A percentile compares a stretch with the other conserved stretches of the same genome.
Conservation (phyloP, 2,888 invertebrate genomes). For the Apamea monoglypha region DNA sequence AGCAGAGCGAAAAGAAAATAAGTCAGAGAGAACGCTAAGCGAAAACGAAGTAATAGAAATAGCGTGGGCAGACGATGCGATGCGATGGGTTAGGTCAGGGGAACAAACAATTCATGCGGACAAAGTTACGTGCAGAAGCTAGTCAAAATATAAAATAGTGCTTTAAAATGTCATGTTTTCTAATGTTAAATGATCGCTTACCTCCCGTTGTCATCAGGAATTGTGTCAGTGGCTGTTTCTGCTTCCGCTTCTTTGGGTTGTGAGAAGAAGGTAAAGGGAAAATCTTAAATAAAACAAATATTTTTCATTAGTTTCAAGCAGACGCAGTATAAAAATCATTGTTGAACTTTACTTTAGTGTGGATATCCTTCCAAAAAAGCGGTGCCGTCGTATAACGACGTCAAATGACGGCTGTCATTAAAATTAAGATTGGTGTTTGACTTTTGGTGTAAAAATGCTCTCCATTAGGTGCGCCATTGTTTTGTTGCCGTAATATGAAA, state of each 20-base stretch:
- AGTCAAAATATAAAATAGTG: not conserved
- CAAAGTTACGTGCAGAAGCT: not conserved
- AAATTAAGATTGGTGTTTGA: not conserved
- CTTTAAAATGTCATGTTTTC: too few species aligned
- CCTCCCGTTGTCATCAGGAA: constrained; percentile 32
- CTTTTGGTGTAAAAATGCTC: not conserved
- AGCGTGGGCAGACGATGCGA: not conserved
- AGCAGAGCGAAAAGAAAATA: not conserved
- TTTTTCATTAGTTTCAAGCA: not conserved
- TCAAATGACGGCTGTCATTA: not conserved
- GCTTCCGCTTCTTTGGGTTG: constrained; percentile 1
- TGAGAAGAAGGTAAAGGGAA: not conserved
- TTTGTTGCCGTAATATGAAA: not conserved
- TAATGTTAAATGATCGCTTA: not conserved
- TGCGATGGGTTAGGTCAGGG: not conserved
- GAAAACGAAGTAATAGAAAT: not conserved
- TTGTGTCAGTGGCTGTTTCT: constrained; percentile 32
- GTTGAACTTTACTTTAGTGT: not conserved
- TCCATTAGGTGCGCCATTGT: not conserved
- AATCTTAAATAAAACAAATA: constrained; percentile 20
- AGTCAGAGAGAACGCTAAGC: too few species aligned
- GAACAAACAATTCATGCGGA: not conserved
- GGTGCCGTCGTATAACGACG: not conserved
- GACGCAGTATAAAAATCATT: not conserved
- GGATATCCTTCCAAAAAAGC: not conserved